Evolutionary conservation across 2,113 vertebrate genomes (phyloP).

Genomic region (Sylvilagus bachmani): DNA sequence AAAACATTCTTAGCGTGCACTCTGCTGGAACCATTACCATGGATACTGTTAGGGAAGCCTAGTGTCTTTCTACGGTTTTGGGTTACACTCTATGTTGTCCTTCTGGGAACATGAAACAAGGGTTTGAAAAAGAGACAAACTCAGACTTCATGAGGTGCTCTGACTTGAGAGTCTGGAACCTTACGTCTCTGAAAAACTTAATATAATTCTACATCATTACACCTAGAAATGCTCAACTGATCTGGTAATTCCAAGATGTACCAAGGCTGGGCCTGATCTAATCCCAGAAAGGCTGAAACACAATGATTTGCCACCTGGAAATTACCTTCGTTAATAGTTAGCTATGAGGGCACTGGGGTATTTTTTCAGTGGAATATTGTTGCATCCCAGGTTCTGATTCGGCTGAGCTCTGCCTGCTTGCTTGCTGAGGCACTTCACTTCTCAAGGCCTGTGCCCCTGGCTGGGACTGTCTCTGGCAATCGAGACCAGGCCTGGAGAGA

Average conservation of each 20-base stretch:
- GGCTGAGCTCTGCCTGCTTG: not conserved
- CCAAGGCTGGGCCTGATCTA: not conserved
- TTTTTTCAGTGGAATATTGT: not conserved
- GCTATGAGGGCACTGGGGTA: not conserved
- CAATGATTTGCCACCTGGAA: not conserved
- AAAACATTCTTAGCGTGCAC: not conserved
- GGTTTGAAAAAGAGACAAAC: not conserved
- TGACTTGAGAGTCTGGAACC: not conserved
- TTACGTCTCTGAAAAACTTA: constrained; percentile 12
- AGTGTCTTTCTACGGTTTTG: not conserved
- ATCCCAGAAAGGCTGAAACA: not conserved
- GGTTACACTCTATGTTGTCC: not conserved
- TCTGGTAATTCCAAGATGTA: not conserved
- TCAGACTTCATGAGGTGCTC: constrained; percentile 11
- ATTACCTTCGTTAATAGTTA: not conserved
- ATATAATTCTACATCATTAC: not conserved
- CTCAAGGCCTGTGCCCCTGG: not conserved
- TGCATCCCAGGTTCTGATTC: not conserved
- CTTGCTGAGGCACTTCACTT: not conserved
- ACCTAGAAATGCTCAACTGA: not conserved
- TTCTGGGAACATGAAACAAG: not conserved
- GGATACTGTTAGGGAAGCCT: not conserved
- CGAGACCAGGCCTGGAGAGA: not conserved
- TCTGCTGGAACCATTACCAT: not conserved
- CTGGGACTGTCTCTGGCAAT: not conserved